Conservation (phyloP, 2,888 invertebrate genomes). For the Melikaiella ostensackeni region DNA sequence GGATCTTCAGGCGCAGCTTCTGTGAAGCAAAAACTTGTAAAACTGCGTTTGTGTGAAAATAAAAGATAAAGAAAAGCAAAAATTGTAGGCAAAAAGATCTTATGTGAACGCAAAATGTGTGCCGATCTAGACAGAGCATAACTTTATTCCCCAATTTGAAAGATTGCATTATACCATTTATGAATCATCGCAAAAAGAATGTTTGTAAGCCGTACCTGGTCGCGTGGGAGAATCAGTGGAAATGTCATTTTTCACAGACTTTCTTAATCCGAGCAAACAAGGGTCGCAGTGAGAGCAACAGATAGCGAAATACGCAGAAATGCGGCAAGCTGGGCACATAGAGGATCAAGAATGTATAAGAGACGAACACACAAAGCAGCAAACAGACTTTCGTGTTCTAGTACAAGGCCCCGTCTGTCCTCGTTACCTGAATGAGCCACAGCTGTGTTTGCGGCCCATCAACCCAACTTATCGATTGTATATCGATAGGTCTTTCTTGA, state of each 20-base stretch:
- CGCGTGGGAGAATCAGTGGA: constrained; percentile 49
- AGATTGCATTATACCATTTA: background rate
- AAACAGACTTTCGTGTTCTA: constrained; percentile 51
- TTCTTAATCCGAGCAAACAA: constrained; percentile 70
- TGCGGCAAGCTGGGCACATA: constrained; percentile 73
- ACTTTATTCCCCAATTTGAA: background rate
- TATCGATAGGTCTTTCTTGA: constrained; percentile 60
- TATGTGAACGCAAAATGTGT: constrained; percentile 9
- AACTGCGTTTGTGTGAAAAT: background rate
- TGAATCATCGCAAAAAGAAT: constrained; percentile 2
- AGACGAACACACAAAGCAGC: constrained; percentile 56
- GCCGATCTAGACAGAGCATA: constrained; percentile 10
- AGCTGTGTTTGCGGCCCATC: constrained; percentile 74
- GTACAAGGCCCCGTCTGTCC: constrained; percentile 66
- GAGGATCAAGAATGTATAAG: constrained; percentile 56
- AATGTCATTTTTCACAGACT: constrained; percentile 56
- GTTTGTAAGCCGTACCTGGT: constrained; percentile 9
- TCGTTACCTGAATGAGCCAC: constrained; percentile 67
- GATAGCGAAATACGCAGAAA: constrained; percentile 67
- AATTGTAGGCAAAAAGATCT: background rate
- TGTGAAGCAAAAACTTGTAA: background rate
- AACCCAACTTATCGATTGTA: constrained; percentile 71
- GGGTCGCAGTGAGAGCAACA: constrained; percentile 59
- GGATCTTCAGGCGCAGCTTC: background rate
- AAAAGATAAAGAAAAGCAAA: background rate